Evolutionary conservation across 2,888 invertebrate species (phyloP).

Genomic region (Morpho helenor): DNA sequence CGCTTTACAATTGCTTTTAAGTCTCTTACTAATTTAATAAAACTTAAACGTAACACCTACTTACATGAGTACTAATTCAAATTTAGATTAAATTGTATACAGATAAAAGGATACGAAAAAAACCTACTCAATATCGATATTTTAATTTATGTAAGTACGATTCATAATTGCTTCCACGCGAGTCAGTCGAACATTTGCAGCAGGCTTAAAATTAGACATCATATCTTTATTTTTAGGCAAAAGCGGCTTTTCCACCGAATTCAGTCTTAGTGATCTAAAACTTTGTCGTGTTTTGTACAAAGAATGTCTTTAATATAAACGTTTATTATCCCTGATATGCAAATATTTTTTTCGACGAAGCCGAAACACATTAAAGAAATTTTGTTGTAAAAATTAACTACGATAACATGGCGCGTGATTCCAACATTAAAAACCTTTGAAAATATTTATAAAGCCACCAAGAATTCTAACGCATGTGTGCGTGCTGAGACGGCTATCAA

Average conservation of each 20-base stretch:
- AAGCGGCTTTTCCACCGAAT: slow-evolving; percentile 54
- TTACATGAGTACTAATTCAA: not conserved
- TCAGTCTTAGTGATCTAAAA: slow-evolving; percentile 77
- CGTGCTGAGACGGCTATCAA: no score
- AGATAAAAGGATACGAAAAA: no score
- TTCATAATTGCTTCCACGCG: no score
- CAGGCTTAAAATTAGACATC: slow-evolving; percentile 37
- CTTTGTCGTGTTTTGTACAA: slow-evolving; percentile 46
- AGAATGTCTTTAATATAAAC: slow-evolving; percentile 40
- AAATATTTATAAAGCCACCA: no score
- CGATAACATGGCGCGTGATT: no score
- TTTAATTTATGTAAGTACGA: no score
- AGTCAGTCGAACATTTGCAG: slow-evolving; percentile 22
- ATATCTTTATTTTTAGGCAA: slow-evolving; percentile 41
- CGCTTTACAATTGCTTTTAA: not conserved
- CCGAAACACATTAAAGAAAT: slow-evolving; percentile 11
- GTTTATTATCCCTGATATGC: slow-evolving; percentile 30
- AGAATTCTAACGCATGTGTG: no score
- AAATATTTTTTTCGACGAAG: slow-evolving; percentile 20
- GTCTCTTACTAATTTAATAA: not conserved
- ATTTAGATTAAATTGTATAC: no score
- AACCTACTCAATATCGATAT: no score
- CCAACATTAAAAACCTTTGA: no score
- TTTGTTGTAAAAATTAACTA: no score
- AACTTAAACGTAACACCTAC: slow-evolving; percentile 1